Evolutionary conservation across 2,888 invertebrate species (phyloP), one percentile per base, ranked within the genome.

Genomic region (Lordiphosa fenestrarum): DNA sequence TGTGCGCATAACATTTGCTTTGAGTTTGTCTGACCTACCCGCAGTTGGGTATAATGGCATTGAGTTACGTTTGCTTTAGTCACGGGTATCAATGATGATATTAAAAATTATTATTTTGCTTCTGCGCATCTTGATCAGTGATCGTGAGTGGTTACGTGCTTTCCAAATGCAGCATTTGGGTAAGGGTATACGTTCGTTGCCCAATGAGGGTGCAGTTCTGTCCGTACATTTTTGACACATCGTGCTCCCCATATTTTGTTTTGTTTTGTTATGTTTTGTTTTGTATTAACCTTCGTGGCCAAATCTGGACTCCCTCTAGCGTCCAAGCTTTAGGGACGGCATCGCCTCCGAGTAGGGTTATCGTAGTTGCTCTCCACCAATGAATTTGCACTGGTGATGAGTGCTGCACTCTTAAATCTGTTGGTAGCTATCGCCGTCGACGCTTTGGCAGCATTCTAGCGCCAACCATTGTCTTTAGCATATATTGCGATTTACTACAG

Each of bases 1-100:
- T 87, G 73, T 71, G 67, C 71, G 69, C 74, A 67, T 68, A 85
- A 82, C 75, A 71, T 76, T 83, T 77, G 81, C 82, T 70, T 73
- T 66, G 71, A 76, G 71, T 84, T 83, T 65, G 66, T 71, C 64
- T 68, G 69, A 69, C 72, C 71, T 71, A 56, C 60, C 62, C 42
- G 60, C 55, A 69, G n/a, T 21, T 37, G 61, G 62, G 67, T 67
- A 58, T 15, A 9, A 15, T 5, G 38, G 9, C 13, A 0, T n/a
- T 38, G 5, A 30, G 13, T n/a, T 33, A 25, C 35, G 21, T 15
- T 55, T 50, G 19, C 56, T 41, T 25, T 13, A 19, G 19, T 35
- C 39, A 21, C 4, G 19, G 12, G 10, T 10, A 3, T 39, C 39
- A 19, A 39, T 10, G 5, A 19, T 6, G 10, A 19, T 15, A 2